Conservation (phyloP, 2,797 vertebrate genomes). For the Melanotaenia trifasciata region DNA sequence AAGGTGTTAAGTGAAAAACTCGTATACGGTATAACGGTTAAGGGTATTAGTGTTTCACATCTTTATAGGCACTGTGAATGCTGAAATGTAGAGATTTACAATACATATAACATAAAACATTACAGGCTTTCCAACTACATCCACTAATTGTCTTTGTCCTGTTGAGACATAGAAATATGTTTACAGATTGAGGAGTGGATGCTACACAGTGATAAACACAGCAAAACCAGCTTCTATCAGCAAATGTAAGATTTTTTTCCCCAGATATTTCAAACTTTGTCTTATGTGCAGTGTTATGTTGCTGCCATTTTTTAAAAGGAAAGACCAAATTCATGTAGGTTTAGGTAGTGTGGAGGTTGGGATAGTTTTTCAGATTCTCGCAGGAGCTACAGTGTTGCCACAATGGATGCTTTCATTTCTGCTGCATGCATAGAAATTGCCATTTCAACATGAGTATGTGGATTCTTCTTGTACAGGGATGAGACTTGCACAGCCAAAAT, state of each 20-base stretch:
- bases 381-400: background rate
- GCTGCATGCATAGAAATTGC: background rate
- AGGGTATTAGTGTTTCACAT: no score
- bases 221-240: background rate
- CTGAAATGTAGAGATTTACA: no score
- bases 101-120: no score
- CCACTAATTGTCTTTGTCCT: no score
- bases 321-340: background rate
- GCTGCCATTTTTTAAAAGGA: background rate
- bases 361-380: background rate
- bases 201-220: no score
- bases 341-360: background rate
- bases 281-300: background rate
- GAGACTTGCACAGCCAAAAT: conserved; percentile 17
- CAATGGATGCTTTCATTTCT: background rate
- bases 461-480: background rate
- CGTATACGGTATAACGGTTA: no score
- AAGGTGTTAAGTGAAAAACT: no score
- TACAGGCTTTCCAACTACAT: no score
- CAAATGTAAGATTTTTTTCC: background rate
- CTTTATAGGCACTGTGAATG: no score
- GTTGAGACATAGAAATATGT: no score
- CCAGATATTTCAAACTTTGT: background rate
- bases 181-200: no score
- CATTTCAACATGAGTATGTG: background rate